phyloP scores from a whole-genome alignment of 1,140 invertebrate species.

The Aricia agestis region DNA sequence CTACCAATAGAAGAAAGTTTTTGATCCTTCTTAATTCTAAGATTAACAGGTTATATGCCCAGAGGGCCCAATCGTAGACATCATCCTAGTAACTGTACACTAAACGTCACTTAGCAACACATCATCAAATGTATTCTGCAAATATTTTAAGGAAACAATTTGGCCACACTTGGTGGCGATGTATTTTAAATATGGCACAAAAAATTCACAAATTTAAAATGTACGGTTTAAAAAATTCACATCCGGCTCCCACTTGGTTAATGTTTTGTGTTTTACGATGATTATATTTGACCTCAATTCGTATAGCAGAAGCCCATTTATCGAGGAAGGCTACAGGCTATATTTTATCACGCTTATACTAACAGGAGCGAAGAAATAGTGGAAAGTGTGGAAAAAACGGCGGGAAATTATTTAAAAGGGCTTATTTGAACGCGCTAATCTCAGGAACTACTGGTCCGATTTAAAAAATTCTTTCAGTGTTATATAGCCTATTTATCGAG shows the following conservation, averaged over 20 bases:
- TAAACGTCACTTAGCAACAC: background rate
- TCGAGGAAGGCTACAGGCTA: too few species aligned
- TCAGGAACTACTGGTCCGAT: too few species aligned
- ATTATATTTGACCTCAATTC: slow-evolving; percentile 1
- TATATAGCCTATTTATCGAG: too few species aligned
- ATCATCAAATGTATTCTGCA: slow-evolving; percentile 1
- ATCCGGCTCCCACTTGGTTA: background rate
- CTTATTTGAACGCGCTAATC: too few species aligned
- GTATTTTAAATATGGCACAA: background rate
- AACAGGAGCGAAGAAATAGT: too few species aligned
- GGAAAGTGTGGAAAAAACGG: too few species aligned
- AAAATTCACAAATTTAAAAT: background rate
- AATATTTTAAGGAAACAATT: background rate
- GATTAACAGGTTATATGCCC: background rate
- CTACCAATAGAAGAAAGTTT: too few species aligned
- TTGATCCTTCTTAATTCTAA: background rate
- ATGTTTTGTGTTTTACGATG: background rate
- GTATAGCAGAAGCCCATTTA: too few species aligned
- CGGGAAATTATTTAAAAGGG: too few species aligned
- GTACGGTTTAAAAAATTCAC: background rate
- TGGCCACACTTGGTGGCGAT: background rate
- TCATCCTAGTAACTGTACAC: background rate
- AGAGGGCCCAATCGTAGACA: too few species aligned
- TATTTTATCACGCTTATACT: too few species aligned
- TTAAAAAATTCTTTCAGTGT: too few species aligned